Percentiles rank a stretch among this genome's conserved stretches.
Conservation (phyloP, 2,888 invertebrate species). For the Andrena haemorrhoa region DNA sequence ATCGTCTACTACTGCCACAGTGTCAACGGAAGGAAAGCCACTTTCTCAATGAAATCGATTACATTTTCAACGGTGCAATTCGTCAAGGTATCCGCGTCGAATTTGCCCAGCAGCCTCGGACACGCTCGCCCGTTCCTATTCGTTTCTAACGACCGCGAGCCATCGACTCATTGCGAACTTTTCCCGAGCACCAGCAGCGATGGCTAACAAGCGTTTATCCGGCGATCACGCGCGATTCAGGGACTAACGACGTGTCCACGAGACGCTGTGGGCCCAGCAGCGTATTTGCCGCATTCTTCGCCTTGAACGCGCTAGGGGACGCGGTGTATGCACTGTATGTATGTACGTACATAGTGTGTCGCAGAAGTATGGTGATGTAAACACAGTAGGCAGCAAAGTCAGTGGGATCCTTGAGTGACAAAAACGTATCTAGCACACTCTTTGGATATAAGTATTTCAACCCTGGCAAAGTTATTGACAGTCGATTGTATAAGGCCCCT, state of each 20-base stretch:
- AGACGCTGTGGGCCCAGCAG: constrained; percentile 15
- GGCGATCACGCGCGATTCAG: constrained; percentile 41
- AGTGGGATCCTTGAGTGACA: no score
- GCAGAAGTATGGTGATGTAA: not conserved
- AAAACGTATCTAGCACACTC: no score
- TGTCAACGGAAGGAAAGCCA: constrained; percentile 13
- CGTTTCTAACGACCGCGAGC: constrained; percentile 25
- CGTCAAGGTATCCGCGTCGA: constrained; percentile 20
- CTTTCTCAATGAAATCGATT: constrained; percentile 19
- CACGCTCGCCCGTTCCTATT: constrained; percentile 15
- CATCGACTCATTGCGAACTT: constrained; percentile 44
- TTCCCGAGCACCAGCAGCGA: constrained; percentile 36
- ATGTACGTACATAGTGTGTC: constrained; percentile 41
- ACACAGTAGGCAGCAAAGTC: not conserved
- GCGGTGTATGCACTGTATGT: constrained; percentile 34
- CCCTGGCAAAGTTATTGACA: no score
- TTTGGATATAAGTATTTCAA: no score
- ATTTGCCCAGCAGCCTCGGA: constrained; percentile 3
- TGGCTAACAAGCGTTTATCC: constrained; percentile 37
- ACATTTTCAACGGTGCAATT: constrained; percentile 18
- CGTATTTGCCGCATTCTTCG: constrained; percentile 53
- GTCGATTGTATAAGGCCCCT: no score
- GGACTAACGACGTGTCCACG: constrained; percentile 58
- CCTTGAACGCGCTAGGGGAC: constrained; percentile 11
- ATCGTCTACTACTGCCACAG: not conserved